phyloP scores from a whole-genome alignment of 2,797 vertebrate genomes.

The Chromis chromis region DNA sequence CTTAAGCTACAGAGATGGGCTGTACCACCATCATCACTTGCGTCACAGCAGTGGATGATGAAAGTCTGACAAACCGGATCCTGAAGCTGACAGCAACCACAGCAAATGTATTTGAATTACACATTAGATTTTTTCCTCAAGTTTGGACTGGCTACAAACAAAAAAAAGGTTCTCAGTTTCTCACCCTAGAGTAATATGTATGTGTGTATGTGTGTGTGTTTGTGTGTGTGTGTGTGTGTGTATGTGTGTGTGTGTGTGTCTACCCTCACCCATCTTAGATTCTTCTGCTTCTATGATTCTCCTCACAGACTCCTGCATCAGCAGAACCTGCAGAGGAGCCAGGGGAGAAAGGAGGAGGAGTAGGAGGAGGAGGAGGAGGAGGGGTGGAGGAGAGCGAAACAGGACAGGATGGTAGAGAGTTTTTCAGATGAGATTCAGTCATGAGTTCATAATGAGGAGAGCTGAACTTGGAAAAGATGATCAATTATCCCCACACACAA shows the following conservation, averaged over 20 bases:
- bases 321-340: conserved; percentile 87
- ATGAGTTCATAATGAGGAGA: conserved; percentile 46
- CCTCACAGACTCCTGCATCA: conserved; percentile 98
- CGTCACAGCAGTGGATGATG: conserved; percentile 31
- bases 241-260: conserved; percentile 13
- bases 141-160: conserved; percentile 47
- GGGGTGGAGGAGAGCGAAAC: conserved; percentile 28
- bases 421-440: conserved; percentile 51
- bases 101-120: conserved; percentile 51
- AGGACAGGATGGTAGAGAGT: conserved; percentile 26
- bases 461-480: conserved; percentile 57
- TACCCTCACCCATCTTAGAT: conserved; percentile 93
- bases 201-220: no score
- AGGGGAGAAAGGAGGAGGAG: conserved; percentile 34
- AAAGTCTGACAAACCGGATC: conserved; percentile 40
- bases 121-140: conserved; percentile 48
- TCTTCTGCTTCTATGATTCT: conserved; percentile 96
- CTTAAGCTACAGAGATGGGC: conserved; percentile 22
- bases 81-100: conserved; percentile 30
- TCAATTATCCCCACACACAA: conserved; percentile 53
- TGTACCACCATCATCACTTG: conserved; percentile 29
- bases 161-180: conserved; percentile 39
- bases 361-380: conserved; percentile 21
- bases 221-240: conserved; percentile 13
- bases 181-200: conserved; percentile 26